Evolutionary conservation across 1,140 invertebrate genomes (phyloP).

Genomic region (Drosophila triauraria): DNA sequence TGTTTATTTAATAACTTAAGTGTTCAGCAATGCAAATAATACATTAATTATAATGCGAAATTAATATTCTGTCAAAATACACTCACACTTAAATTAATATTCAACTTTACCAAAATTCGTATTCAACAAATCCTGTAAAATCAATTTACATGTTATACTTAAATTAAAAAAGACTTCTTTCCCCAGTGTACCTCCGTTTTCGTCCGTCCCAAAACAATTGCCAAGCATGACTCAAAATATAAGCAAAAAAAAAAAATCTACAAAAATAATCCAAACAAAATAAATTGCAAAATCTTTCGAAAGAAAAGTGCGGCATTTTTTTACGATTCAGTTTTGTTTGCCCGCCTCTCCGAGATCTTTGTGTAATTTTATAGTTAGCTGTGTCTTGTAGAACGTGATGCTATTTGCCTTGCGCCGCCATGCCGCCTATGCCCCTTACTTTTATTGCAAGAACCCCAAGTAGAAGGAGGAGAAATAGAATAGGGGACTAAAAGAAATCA

Average conservation of each 20-base stretch:
- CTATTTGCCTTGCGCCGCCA: conserved; percentile 44
- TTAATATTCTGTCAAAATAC: background rate
- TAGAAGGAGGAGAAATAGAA: conserved; percentile 6
- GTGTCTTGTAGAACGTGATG: conserved; percentile 63
- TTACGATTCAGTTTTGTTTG: conserved; percentile 68
- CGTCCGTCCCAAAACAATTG: conserved; percentile 59
- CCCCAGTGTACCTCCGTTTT: conserved; percentile 14
- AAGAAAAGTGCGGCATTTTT: conserved; percentile 75
- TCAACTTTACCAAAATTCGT: background rate
- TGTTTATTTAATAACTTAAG: background rate
- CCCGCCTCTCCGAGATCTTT: conserved; percentile 24
- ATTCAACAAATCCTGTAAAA: too few relatives aligned
- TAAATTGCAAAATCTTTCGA: conserved; percentile 81
- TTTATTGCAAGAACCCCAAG: conserved; percentile 44
- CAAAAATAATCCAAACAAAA: conserved; percentile 54
- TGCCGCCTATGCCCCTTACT: conserved; percentile 1
- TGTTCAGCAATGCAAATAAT: background rate
- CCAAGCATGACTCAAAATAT: conserved; percentile 69
- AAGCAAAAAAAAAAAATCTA: conserved; percentile 9
- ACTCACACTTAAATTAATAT: background rate
- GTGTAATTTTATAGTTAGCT: conserved; percentile 68
- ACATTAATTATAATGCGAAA: background rate
- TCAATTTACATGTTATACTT: too few relatives aligned
- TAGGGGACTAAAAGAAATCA: conserved; percentile 50
- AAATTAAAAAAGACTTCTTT: background rate